These are phyloP conservation scores for Poecile atricapillus DNA, from an alignment of 2,113 vertebrate genomes.

Conservation along the genomic window DNA sequence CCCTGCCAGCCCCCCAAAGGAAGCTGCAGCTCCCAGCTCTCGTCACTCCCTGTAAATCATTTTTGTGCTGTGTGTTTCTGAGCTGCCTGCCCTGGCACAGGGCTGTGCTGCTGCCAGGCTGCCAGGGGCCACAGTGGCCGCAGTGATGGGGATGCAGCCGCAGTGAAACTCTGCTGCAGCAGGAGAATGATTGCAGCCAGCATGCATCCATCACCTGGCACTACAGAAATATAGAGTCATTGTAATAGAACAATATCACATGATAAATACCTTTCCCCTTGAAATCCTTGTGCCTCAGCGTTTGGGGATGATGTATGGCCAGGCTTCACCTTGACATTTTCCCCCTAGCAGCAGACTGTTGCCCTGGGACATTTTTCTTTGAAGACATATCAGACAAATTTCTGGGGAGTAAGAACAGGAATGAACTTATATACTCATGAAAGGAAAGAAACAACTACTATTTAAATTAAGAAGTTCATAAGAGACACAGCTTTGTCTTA, in stretches of 20 bases:
- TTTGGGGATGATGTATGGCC: constrained; percentile 67
- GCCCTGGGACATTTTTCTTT: constrained; percentile 34
- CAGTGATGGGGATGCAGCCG: constrained; percentile 21
- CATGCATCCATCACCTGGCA: constrained; percentile 64
- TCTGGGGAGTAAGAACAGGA: not conserved
- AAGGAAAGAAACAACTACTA: not conserved
- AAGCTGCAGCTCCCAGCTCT: fast-evolving
- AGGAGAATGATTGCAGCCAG: constrained; percentile 61
- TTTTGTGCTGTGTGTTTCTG: not conserved
- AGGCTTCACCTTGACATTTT: constrained; percentile 40
- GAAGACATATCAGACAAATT: not conserved
- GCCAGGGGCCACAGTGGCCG: not conserved
- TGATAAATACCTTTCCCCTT: constrained; percentile 69
- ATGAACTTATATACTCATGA: not conserved
- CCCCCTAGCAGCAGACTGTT: not conserved
- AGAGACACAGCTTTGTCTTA: not conserved
- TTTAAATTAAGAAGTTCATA: not conserved
- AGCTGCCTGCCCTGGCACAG: not conserved
- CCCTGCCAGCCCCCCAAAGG: fast-evolving
- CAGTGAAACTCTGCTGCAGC: constrained; percentile 11
- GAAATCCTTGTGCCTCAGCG: constrained; percentile 54
- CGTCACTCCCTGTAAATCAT: fast-evolving
- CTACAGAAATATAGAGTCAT: constrained; percentile 63
- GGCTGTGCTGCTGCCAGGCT: not conserved
- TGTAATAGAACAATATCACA: constrained; percentile 70